A percentile compares a stretch with the other conserved stretches of the same genome.
These are phyloP conservation scores for Mercenaria mercenaria DNA, from an alignment of 1,140 invertebrate species.

Conservation along the genomic window DNA sequence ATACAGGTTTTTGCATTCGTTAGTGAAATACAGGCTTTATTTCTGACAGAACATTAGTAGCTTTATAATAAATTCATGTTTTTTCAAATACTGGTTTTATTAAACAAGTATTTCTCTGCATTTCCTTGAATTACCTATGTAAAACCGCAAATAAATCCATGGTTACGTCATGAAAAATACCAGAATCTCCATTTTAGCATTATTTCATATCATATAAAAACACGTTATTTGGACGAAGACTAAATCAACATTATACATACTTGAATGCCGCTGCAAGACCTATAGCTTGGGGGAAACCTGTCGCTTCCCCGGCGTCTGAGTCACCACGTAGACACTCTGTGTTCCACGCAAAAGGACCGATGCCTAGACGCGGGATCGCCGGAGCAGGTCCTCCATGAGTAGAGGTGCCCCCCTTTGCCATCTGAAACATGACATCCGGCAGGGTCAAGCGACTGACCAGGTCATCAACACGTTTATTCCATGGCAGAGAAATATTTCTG, in stretches of 20 bases:
- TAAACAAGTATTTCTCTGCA: too few species aligned
- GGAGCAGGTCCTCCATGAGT: constrained; percentile 74
- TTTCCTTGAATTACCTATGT: too few species aligned
- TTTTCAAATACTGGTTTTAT: too few species aligned
- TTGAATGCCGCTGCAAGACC: constrained; percentile 76
- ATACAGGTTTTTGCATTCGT: too few species aligned
- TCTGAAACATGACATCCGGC: constrained; percentile 71
- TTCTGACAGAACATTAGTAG: too few species aligned
- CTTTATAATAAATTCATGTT: too few species aligned
- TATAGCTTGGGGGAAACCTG: constrained; percentile 75
- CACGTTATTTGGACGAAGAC: too few species aligned
- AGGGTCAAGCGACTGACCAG: constrained; percentile 72
- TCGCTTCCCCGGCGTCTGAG: constrained; percentile 66
- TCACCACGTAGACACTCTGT: constrained; percentile 82
- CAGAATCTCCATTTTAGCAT: too few species aligned
- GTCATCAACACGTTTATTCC: constrained; percentile 72
- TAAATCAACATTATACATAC: constrained; percentile 59
- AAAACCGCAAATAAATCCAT: too few species aligned
- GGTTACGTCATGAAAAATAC: too few species aligned
- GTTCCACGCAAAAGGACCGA: constrained; percentile 79
- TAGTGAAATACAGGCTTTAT: too few species aligned
- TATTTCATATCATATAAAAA: too few species aligned
- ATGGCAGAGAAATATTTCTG: constrained; percentile 65
- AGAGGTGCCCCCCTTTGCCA: constrained; percentile 73
- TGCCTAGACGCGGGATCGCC: constrained; percentile 77